phyloP scores from a whole-genome alignment of 2,113 vertebrate species.

The Ictalurus punctatus region DNA sequence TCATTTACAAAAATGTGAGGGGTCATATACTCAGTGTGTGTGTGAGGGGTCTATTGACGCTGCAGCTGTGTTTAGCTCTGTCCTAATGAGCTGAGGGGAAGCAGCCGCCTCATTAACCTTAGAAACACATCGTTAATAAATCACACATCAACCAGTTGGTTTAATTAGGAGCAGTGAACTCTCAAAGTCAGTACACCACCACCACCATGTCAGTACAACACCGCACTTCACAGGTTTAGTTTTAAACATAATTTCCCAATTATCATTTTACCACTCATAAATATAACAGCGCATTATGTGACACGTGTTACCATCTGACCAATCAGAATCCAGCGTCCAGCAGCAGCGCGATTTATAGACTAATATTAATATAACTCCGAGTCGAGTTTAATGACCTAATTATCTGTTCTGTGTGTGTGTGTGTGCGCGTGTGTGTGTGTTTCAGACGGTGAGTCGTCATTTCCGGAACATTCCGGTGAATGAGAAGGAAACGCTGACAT shows the following conservation, averaged over 20 bases:
- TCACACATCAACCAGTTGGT: neutral
- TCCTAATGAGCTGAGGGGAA: neutral
- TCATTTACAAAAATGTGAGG: too few species aligned
- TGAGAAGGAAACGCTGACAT: slow-evolving; percentile 96
- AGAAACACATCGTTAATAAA: neutral
- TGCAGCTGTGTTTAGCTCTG: neutral
- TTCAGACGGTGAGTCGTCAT: slow-evolving; percentile 95
- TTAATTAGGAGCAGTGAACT: neutral
- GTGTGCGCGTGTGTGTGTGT: neutral
- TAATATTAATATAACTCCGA: neutral
- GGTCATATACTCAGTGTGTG: neutral
- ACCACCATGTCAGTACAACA: neutral
- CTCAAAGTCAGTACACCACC: neutral
- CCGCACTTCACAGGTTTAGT: neutral
- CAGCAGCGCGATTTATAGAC: neutral
- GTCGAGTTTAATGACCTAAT: neutral
- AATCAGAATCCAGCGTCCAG: neutral
- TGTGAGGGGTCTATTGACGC: neutral
- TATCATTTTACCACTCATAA: neutral
- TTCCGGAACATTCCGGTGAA: slow-evolving; percentile 98
- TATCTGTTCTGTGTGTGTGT: neutral
- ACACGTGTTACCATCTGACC: neutral
- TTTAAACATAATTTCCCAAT: neutral
- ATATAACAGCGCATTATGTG: neutral
- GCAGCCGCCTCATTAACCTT: neutral